phyloP scores from a whole-genome alignment of 1,140 invertebrate species.

The Neotoxoptera formosana region DNA sequence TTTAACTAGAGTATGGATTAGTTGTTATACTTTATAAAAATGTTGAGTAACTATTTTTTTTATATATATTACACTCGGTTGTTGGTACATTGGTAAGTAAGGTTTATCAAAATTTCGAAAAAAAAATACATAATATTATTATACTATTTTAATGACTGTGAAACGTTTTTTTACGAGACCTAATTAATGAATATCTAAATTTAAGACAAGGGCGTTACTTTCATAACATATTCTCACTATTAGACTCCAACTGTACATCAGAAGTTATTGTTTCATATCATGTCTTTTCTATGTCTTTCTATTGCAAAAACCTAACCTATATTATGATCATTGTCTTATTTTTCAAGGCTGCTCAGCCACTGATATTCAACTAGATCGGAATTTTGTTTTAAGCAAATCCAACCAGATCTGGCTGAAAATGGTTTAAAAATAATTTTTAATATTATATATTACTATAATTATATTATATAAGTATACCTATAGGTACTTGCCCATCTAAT shows the following conservation, averaged over 20 bases:
- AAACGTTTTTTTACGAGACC: background rate
- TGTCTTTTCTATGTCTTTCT: conserved; percentile 13
- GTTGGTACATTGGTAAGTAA: background rate
- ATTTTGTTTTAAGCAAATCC: background rate
- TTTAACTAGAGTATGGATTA: background rate
- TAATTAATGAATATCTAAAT: background rate
- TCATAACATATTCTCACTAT: conserved; percentile 14
- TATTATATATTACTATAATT: background rate
- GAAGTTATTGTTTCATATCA: background rate
- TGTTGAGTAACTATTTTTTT: background rate
- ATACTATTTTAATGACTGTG: background rate
- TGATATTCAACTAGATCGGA: background rate
- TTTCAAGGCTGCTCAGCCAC: background rate
- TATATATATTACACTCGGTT: background rate
- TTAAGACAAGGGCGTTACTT: conserved; percentile 41
- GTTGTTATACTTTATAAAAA: background rate
- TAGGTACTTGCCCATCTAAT: background rate
- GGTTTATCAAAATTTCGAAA: background rate
- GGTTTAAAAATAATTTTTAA: background rate
- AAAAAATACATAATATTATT: background rate
- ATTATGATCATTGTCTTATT: conserved; percentile 19
- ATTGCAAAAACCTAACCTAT: conserved; percentile 25
- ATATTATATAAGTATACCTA: background rate
- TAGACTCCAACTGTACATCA: too few relatives aligned
- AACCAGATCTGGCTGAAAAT: background rate